Evolutionary conservation across 2,113 vertebrate genomes (phyloP), one percentile per base, ranked within the genome.

Genomic region (Pygathrix nemaeus): DNA sequence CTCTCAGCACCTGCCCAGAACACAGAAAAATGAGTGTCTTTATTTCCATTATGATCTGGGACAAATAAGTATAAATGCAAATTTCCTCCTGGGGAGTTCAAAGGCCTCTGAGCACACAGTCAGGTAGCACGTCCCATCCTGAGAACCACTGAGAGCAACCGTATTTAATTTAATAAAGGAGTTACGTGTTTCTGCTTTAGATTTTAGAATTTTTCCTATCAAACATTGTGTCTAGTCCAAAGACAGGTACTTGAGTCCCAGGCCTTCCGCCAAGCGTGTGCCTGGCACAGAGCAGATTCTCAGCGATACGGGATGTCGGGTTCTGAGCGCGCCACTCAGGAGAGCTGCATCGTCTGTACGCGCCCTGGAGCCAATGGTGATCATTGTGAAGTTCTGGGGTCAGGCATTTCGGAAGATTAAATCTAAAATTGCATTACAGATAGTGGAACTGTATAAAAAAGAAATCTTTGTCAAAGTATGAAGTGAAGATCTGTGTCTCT

Each of bases 241-340:
- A 18, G 64, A 55, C 0, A n/a, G 1, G 64, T 5, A 23, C 21
- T 72, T 40, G 9, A 0, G 14, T 9, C 25, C 43, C 10, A 2
- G 16, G 1, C 21, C 38, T 23, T 14, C 21, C 1, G 10, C 7
- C 4, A 6, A 18, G 43, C 3, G 0, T 0, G 14, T 45, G 18
- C 21, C 20, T 27, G 40, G 52, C 40, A 4, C 12, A 6, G 38
- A 1, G 30, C 2, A 2, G 66, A 10, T 20, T n/a, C 32, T 30
- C 25, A 1, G 18, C 48, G 1, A 38, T 50, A 10, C 21, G 0
- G 14, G 38, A 4, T 68, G 92, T 38, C 9, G 0, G 3, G 12
- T 12, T 43, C n/a, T 66, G 70, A 64, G 59, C 21, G 0, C 0
- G 0, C 16, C 0, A 0, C 0, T 0, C n/a, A 45, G 17, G 38